Evolutionary conservation across 1,140 invertebrate genomes (phyloP).

Genomic region (Lordiphosa collinella): DNA sequence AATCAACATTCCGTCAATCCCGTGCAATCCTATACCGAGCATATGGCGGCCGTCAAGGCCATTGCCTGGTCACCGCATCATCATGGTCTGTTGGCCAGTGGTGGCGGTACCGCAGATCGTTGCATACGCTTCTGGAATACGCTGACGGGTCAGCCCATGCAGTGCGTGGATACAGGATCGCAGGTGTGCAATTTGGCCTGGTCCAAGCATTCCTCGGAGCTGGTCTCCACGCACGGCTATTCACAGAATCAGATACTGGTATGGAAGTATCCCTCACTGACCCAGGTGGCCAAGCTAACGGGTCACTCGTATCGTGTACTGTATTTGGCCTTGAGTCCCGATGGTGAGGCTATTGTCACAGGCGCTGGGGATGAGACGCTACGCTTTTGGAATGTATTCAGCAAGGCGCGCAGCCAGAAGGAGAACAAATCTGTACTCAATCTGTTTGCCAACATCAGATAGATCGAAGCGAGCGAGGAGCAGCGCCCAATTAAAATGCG

Average conservation of each 20-base stretch:
- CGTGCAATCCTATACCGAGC: slow-evolving; percentile 98
- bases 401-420: slow-evolving; percentile 96
- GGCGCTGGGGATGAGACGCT: slow-evolving; percentile 99
- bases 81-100: slow-evolving; percentile 97
- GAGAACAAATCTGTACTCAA: slow-evolving; percentile 98
- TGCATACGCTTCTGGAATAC: slow-evolving; percentile 99
- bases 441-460: slow-evolving; percentile 87
- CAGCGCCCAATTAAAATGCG: too few relatives aligned
- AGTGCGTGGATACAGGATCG: slow-evolving; percentile 98
- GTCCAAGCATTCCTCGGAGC: slow-evolving; percentile 98
- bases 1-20: slow-evolving; percentile 93
- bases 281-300: slow-evolving; percentile 96
- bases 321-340: slow-evolving; percentile 98
- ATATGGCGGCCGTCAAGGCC: slow-evolving; percentile 98
- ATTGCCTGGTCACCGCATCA: slow-evolving; percentile 99
- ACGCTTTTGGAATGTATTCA: slow-evolving; percentile 99
- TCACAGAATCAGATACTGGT: slow-evolving; percentile 99
- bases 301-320: slow-evolving; percentile 98
- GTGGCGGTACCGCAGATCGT: slow-evolving; percentile 99
- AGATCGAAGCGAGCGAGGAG: slow-evolving; percentile 26
- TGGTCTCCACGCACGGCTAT: slow-evolving; percentile 99
- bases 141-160: slow-evolving; percentile 98
- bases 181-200: slow-evolving; percentile 99
- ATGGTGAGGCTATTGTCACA: slow-evolving; percentile 99
- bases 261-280: slow-evolving; percentile 99